Percentiles rank a stretch among this genome's conserved stretches.
Evolutionary conservation across 2,888 invertebrate genomes (phyloP).

Genomic region (Conchocele bisecta): DNA sequence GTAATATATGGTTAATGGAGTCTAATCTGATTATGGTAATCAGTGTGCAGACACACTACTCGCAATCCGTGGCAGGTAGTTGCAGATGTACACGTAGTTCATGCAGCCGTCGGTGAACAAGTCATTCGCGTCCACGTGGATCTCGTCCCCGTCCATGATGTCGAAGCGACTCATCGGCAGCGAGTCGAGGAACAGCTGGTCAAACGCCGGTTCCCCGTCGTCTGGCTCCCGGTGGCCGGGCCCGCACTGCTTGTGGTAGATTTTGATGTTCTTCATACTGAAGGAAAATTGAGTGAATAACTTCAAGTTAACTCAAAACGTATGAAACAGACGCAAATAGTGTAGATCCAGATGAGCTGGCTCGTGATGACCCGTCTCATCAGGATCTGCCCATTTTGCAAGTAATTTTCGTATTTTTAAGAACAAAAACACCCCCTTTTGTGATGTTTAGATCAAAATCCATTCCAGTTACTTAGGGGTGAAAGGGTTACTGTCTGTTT

Average conservation of each 20-base stretch:
- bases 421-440: too few species aligned
- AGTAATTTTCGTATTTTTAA: too few species aligned
- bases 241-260: conserved; percentile 69
- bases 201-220: conserved; percentile 48
- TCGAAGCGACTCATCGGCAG: conserved; percentile 76
- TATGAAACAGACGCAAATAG: neutral
- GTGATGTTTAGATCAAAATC: too few species aligned
- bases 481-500: too few species aligned
- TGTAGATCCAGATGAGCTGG: too few species aligned
- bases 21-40: too few species aligned
- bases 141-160: conserved; percentile 75
- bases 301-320: neutral
- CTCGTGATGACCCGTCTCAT: too few species aligned
- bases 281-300: conserved; percentile 19
- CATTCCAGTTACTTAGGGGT: too few species aligned
- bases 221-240: conserved; percentile 59
- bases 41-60: too few species aligned
- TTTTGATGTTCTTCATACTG: conserved; percentile 59
- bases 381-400: too few species aligned
- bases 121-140: conserved; percentile 63
- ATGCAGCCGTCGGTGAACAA: neutral
- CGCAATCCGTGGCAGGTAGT: conserved; percentile 1
- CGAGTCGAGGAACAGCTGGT: conserved; percentile 64
- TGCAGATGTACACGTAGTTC: neutral
- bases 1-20: too few species aligned